Evolutionary conservation across 1,140 invertebrate species (phyloP), one percentile per base, ranked within the genome.

Genomic region (Vanessa atalanta): DNA sequence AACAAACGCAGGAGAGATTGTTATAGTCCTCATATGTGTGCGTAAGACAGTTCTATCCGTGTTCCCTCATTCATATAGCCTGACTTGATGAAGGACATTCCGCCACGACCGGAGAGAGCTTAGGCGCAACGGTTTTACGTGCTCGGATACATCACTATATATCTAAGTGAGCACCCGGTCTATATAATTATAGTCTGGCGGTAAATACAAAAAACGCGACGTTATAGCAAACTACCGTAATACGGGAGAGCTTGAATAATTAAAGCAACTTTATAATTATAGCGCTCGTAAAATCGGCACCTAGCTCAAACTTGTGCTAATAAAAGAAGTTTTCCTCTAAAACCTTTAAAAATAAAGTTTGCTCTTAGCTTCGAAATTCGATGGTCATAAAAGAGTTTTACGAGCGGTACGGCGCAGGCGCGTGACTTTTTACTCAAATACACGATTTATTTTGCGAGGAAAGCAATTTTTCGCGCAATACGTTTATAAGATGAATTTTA

Each of bases 241-340:
- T 61, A 69, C 53, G 55, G 55, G 47, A 16, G 43, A 43, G 37
- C 31, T 63, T 61, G 20, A 70, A 70, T 75, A 81, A 88, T 87
- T 87, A 88, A 85, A 88, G 85, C 85, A 89, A 88, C 83, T 87
- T 86, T 86, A 84, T 89, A 89, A 89, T 87, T 85, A 82, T 85
- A n/a, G 64, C 64, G 79, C 61, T 87, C 84, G 80, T 87, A 87
- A 89, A 87, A 81, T 69, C 76, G 70, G 68, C 82, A 81, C 84
- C 81, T 84, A 81, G 78, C 79, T 77, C 67, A 79, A 82, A 82
- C 71, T 79, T 76, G 81, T 74, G 70, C 60, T 82, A 81, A 84
- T 87, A 88, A 89, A 89, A 86, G 77, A 88, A 89, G 84, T 88
- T 89, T 84, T 83, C 83, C 82, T 86, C 87, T 82, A 81, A 85